Evolutionary conservation across 2,113 vertebrate genomes (phyloP).

Genomic region (Bos javanicus): DNA sequence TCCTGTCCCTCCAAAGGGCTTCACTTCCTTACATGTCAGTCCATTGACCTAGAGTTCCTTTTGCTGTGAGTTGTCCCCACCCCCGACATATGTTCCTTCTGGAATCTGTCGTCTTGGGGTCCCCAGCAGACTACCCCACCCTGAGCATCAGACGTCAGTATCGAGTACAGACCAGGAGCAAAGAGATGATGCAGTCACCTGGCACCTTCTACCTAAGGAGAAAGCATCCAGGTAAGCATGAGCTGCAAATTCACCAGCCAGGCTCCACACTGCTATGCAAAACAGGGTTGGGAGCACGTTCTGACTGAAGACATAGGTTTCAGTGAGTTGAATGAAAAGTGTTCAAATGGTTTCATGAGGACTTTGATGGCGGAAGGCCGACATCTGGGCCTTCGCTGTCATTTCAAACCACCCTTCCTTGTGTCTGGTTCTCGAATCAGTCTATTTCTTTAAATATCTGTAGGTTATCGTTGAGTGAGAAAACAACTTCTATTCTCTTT

Average conservation of each 20-base stretch:
- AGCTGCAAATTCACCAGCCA: accelerated
- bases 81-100: accelerated
- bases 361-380: accelerated
- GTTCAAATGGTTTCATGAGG: accelerated
- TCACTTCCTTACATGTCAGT: neutral
- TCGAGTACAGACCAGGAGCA: accelerated
- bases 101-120: accelerated
- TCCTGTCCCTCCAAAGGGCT: neutral
- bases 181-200: accelerated
- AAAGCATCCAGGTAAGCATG: neutral
- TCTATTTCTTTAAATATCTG: neutral
- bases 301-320: neutral
- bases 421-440: neutral
- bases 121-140: neutral
- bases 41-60: too few species aligned
- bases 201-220: accelerated
- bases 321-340: neutral
- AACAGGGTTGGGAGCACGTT: neutral
- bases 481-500: neutral
- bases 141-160: accelerated
- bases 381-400: accelerated
- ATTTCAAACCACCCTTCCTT: accelerated
- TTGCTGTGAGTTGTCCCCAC: neutral
- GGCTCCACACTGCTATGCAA: accelerated
- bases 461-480: too few species aligned